Conservation (phyloP, 2,888 invertebrate species). For the Acanthopleura granulata region DNA sequence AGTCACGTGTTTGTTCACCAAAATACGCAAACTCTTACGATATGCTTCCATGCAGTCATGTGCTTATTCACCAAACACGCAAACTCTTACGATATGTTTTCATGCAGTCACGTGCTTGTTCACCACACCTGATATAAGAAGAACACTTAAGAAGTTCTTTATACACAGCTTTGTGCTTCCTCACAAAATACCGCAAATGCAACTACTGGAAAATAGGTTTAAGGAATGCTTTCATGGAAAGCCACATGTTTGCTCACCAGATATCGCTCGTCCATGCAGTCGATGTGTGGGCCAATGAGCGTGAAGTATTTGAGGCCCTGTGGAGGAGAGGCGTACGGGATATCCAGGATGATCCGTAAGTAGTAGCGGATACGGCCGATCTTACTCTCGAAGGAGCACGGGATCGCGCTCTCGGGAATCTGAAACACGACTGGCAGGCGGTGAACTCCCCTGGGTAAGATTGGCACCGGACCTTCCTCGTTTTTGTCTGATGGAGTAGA, state of each 20-base stretch:
- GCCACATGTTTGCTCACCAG: conserved; percentile 75
- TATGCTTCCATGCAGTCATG: too few species aligned
- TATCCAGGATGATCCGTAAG: conserved; percentile 75
- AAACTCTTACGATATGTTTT: too few species aligned
- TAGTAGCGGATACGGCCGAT: conserved; percentile 82
- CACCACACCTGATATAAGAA: too few species aligned
- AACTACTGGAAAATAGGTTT: too few species aligned
- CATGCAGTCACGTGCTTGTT: too few species aligned
- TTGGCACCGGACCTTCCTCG: conserved; percentile 69
- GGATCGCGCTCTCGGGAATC: conserved; percentile 80
- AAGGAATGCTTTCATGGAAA: too few species aligned
- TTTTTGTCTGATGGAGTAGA: conserved; percentile 48
- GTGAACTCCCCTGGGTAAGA: conserved; percentile 80
- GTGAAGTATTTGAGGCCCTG: conserved; percentile 86
- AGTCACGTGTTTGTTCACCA: too few species aligned
- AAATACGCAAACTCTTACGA: too few species aligned
- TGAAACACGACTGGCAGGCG: conserved; percentile 80
- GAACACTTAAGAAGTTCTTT: too few species aligned
- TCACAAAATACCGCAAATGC: too few species aligned
- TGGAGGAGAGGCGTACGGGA: conserved; percentile 83
- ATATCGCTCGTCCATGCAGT: conserved; percentile 85
- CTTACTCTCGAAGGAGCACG: conserved; percentile 83
- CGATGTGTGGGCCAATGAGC: conserved; percentile 82
- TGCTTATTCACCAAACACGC: too few species aligned
- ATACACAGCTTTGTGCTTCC: too few species aligned